Evolutionary conservation across 2,797 vertebrate genomes (phyloP), one percentile per base, ranked within the genome.

Genomic region (Fistularia commersonii): DNA sequence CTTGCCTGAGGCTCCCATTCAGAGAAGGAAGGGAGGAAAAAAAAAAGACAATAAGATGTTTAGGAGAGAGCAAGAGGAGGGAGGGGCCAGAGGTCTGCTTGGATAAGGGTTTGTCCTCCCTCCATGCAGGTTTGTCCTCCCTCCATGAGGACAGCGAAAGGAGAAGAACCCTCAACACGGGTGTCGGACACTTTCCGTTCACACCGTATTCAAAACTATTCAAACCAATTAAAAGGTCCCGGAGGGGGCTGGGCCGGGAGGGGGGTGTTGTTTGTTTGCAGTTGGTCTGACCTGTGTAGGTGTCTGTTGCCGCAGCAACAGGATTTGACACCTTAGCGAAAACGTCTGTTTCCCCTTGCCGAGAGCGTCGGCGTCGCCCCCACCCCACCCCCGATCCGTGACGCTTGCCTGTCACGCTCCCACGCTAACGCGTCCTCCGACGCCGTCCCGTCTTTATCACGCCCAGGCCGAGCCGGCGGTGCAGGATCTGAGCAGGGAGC

Each of bases 381-480:
- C n/a, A n/a, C n/a, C n/a, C n/a, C n/a, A n/a, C n/a, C n/a, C n/a
- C n/a, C n/a, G n/a, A n/a, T n/a, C 39, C 11, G 4, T 5, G 39
- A 5, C 39, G 10, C 13, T 41, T 41, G 39, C 8, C 5, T 41
- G 39, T 23, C 23, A 23, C 23, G 23, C 23, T 23, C 2, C 23
- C 23, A 23, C 23, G 23, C 2, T 23, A 23, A 23, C 4, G 23
- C 23, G 4, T 23, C 23, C 2, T 23, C 57, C 56, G 42, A 34
- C 12, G 56, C 36, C 39, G 2, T 41, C 54, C 9, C 57, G 37
- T 57, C 12, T 32, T 41, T 66, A 37, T 66, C 56, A 60, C 57
- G 56, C 57, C 45, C 76, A 91, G 86, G 87, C 91, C 62, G 94
- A 98, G 58, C 58, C 86, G 0, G 65, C 84, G 34, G 83, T 91